These are phyloP conservation scores for Dromius quadrimaculatus DNA, from an alignment of 2,888 invertebrate genomes.

Conservation along the genomic window DNA sequence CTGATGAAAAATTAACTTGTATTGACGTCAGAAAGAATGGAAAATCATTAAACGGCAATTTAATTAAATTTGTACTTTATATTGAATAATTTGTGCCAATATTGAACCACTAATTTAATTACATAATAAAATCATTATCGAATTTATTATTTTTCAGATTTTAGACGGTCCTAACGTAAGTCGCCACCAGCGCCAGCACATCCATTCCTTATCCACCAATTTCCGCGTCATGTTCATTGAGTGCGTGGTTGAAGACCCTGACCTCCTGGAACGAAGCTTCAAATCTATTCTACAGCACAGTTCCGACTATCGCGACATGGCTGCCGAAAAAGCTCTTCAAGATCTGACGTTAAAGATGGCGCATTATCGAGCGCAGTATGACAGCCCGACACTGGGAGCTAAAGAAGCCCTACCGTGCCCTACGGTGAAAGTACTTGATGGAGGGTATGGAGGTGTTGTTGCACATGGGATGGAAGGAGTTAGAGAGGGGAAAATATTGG, in stretches of 20 bases:
- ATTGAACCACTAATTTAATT: too few relatives aligned
- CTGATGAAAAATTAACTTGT: neutral
- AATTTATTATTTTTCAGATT: constrained; percentile 82
- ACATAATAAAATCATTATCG: neutral
- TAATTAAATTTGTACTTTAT: too few relatives aligned
- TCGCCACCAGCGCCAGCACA: constrained; percentile 80
- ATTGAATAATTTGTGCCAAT: too few relatives aligned
- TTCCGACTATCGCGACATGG: constrained; percentile 87
- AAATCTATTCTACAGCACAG: constrained; percentile 87
- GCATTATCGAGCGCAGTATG: constrained; percentile 86
- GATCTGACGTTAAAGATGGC: constrained; percentile 86
- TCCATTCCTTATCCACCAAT: constrained; percentile 78
- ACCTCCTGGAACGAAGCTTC: constrained; percentile 79
- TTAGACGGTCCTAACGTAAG: constrained; percentile 95
- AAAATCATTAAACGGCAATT: neutral
- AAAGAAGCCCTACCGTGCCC: constrained; percentile 67
- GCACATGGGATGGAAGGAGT: constrained; percentile 82
- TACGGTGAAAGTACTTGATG: constrained; percentile 70
- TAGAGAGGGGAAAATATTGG: constrained; percentile 86
- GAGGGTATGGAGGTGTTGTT: constrained; percentile 76
- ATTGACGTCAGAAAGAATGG: neutral
- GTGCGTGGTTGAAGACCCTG: constrained; percentile 87
- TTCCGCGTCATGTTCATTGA: constrained; percentile 92
- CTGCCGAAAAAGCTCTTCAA: constrained; percentile 80
- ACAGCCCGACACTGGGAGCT: constrained; percentile 75